phyloP scores from a whole-genome alignment of 2,888 invertebrate species.

The Neoaliturus tenellus region DNA sequence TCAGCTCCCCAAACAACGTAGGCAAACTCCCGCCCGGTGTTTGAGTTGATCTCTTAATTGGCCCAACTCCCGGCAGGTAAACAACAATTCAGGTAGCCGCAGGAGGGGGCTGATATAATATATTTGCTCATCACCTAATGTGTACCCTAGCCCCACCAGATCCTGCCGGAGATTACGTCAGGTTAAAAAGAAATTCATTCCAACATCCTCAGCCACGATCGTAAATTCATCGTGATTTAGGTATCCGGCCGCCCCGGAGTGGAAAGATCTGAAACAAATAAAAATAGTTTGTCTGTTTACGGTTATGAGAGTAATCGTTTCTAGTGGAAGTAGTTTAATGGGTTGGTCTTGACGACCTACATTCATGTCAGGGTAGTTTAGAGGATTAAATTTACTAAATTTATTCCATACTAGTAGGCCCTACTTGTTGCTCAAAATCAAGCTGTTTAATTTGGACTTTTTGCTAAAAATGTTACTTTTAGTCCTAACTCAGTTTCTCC shows the following conservation, averaged over 20 bases:
- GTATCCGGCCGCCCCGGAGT: constrained; percentile 18
- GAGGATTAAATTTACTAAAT: too few relatives aligned
- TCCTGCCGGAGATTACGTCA: constrained; percentile 48
- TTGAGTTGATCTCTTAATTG: constrained; percentile 30
- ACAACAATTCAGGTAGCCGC: constrained; percentile 35
- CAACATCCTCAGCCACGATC: neutral
- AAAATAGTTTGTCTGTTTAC: constrained; percentile 5
- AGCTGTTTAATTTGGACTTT: too few relatives aligned
- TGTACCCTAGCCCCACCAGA: neutral
- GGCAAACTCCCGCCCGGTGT: constrained; percentile 10
- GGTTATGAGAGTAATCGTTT: neutral
- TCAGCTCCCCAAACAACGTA: constrained; percentile 20
- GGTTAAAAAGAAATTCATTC: constrained; percentile 53
- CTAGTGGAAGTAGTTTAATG: neutral
- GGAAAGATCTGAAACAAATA: constrained; percentile 27
- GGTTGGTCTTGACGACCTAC: too few relatives aligned
- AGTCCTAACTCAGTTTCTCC: too few relatives aligned
- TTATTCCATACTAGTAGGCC: too few relatives aligned
- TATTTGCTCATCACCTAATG: constrained; percentile 50
- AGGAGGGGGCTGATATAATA: constrained; percentile 26
- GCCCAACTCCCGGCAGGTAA: neutral
- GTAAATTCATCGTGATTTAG: constrained; percentile 30
- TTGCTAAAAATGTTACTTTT: too few relatives aligned
- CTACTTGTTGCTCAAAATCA: too few relatives aligned
- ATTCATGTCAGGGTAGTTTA: too few relatives aligned